Percentiles rank a stretch among this genome's conserved stretches.
Evolutionary conservation across 2,797 vertebrate genomes (phyloP).

Genomic region (Nyctibius grandis): DNA sequence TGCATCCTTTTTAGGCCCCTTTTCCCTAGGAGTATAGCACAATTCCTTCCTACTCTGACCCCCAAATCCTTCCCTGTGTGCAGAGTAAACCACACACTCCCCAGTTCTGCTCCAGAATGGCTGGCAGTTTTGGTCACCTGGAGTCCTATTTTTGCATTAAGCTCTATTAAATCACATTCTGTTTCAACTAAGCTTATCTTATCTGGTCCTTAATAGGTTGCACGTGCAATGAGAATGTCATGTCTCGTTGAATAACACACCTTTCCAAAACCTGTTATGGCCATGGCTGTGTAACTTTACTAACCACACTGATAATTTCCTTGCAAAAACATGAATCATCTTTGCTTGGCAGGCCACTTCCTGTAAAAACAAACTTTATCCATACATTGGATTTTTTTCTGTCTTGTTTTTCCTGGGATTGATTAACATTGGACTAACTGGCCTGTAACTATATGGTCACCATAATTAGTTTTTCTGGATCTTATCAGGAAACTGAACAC

Average conservation of each 20-base stretch:
- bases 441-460: background rate
- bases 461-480: background rate
- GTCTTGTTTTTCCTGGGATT: background rate
- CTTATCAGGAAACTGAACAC: background rate
- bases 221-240: background rate
- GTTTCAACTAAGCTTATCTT: background rate
- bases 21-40: background rate
- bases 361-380: background rate
- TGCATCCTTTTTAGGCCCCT: background rate
- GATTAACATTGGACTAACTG: background rate
- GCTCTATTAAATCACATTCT: background rate
- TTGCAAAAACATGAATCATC: background rate
- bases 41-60: background rate
- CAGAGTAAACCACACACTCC: background rate
- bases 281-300: background rate
- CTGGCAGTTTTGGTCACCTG: background rate
- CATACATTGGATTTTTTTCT: background rate
- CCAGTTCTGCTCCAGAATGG: background rate
- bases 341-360: background rate
- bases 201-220: background rate
- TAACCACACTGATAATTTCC: background rate
- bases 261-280: background rate
- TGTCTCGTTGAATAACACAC: background rate
- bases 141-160: background rate
- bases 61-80: background rate